Percentiles rank a stretch among this genome's conserved stretches.
Conservation (phyloP, 2,113 vertebrate species). For the Nipponia nippon region DNA sequence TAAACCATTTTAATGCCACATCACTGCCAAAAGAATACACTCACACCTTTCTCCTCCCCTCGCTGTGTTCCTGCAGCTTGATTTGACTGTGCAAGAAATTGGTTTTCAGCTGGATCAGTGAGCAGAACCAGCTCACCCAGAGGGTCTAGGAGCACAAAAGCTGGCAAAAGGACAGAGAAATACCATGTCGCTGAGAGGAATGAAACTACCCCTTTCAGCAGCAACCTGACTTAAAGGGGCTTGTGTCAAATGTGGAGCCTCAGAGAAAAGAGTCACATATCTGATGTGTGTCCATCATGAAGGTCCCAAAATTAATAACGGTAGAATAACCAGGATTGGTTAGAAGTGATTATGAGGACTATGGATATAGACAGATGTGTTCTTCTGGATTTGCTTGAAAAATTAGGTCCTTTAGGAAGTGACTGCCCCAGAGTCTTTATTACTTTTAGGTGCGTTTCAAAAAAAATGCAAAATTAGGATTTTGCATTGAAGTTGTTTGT, state of each 20-base stretch:
- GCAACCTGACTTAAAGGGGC: neutral
- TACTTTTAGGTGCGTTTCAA: neutral
- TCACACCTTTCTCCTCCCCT: neutral
- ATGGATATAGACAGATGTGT: neutral
- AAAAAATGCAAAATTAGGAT: neutral
- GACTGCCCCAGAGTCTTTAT: neutral
- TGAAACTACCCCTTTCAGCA: neutral
- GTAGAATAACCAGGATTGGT: neutral
- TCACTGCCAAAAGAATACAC: neutral
- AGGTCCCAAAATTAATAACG: neutral
- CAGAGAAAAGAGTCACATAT: neutral
- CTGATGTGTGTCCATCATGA: neutral
- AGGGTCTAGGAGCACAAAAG: neutral
- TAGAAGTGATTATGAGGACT: neutral
- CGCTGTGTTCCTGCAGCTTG: neutral
- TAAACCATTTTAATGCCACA: neutral
- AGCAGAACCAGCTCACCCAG: neutral
- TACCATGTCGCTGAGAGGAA: neutral
- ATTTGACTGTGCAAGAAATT: neutral
- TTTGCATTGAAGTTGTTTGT: neutral
- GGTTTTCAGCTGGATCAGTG: neutral
- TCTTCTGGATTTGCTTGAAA: neutral
- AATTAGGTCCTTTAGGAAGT: neutral
- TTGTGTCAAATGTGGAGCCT: neutral
- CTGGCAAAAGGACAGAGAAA: neutral